Base-by-base conservation (phyloP, 1,140 invertebrate species). In the Coenobita brevimanus region DNA sequence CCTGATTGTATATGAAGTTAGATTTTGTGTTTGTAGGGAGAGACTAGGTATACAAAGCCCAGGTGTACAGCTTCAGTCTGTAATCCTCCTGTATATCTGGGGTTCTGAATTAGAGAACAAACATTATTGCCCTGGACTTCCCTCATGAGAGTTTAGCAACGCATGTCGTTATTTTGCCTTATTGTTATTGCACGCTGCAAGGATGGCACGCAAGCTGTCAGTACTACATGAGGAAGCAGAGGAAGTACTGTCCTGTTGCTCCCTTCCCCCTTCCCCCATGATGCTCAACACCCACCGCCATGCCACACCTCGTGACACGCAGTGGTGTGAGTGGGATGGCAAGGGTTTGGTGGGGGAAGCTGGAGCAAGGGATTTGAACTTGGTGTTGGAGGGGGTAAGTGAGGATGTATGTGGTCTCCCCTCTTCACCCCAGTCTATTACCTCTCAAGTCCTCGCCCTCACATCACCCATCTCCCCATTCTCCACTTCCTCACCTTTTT, bases 391-490 rank as follows among this genome's bases (percentile, higher is more conserved):
- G 8, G 33, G 46, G 0, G n/a, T 27, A 17, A 6, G 41, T 2
- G n/a, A 38, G 17, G 80, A 82, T 15, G 80, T 50, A 21, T 60
- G 80, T 10, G 41, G 64, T n/a, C 62, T 60, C 27, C 75, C 67
- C 43, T 33, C 54, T 27, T 79, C 84, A 2, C 75, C 75, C 1
- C 46, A 67, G 27, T 71, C 75, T 43, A 79, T 80, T 76, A 87
- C 75, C 21, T 80, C 84, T 15, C 75, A 71, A 50, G 43, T 80
- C 33, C 43, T 80, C 17, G 62, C 85, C 24, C 62, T 87, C 30
- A 76, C 85, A n/a, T 87, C 85, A 0, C 85, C 85, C 30, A 62
- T 87, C 30, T 87, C 85, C 1, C 85, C 85, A 3, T 87, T 87
- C 76, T 87, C 85, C 15, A 76, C 82, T 1, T 89, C 86, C 21